Percentiles rank a stretch among this genome's conserved stretches.
Conservation (phyloP, 1,140 invertebrate genomes). For the Mizuhopecten yessoensis region DNA sequence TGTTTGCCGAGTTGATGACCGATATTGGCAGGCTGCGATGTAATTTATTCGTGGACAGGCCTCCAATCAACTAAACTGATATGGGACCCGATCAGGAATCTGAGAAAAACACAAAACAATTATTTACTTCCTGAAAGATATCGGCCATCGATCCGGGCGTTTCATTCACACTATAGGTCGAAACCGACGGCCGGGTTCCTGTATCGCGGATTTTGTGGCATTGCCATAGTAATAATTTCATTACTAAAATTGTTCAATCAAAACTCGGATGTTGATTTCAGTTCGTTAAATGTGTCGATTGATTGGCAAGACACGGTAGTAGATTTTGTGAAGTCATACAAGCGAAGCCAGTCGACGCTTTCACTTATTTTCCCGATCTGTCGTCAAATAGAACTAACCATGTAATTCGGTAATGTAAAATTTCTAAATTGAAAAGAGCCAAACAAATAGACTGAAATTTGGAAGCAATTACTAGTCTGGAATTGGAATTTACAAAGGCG, state of each 20-base stretch:
- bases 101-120: neutral
- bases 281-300: neutral
- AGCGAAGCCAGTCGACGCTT: neutral
- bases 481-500: constrained; percentile 33
- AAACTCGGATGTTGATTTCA: constrained; percentile 7
- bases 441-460: constrained; percentile 29
- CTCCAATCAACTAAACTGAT: constrained; percentile 22
- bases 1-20: neutral
- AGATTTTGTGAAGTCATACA: neutral
- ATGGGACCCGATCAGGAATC: neutral
- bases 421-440: neutral
- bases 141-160: neutral
- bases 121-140: neutral
- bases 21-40: neutral
- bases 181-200: neutral
- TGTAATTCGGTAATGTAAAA: constrained; percentile 4
- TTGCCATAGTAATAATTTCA: constrained; percentile 11
- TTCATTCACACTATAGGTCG: neutral
- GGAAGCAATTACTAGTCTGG: neutral
- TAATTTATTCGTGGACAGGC: neutral
- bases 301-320: neutral
- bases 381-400: neutral
- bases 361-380: neutral
- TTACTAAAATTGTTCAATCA: constrained; percentile 13
- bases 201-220: neutral